Evolutionary conservation across 2,888 invertebrate genomes (phyloP).

Genomic region (Portevinia maculata): DNA sequence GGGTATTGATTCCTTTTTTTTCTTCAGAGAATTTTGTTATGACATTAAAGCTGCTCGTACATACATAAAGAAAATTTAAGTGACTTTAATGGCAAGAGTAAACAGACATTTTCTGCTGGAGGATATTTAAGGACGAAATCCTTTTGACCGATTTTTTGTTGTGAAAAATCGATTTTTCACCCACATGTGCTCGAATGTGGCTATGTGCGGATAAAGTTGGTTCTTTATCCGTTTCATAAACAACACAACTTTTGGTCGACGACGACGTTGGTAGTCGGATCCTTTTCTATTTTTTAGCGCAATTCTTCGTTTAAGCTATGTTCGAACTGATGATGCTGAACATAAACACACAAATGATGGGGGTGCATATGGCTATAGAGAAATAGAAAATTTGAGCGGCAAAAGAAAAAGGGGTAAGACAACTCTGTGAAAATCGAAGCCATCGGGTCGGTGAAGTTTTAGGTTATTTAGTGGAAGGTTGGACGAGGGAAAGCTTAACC

Average conservation of each 20-base stretch:
- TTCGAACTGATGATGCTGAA: constrained; percentile 53
- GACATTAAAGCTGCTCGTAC: constrained; percentile 49
- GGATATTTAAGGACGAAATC: constrained; percentile 58
- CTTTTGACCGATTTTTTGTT: constrained; percentile 65
- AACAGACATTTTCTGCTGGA: constrained; percentile 49
- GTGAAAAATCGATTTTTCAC: constrained; percentile 63
- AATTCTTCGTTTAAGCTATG: constrained; percentile 23
- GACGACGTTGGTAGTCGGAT: constrained; percentile 36
- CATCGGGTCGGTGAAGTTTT: constrained; percentile 64
- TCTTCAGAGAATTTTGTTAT: constrained; percentile 32
- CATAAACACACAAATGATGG: constrained; percentile 13
- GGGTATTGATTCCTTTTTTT: constrained; percentile 25
- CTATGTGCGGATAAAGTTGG: constrained; percentile 65
- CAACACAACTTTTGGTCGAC: constrained; percentile 71
- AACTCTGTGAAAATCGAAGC: constrained; percentile 60
- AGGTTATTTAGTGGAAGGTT: constrained; percentile 51
- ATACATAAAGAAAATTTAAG: constrained; percentile 43
- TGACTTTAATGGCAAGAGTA: constrained; percentile 59
- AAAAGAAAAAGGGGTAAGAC: no score
- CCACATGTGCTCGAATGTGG: constrained; percentile 40
- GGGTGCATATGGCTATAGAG: constrained; percentile 16
- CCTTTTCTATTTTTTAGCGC: constrained; percentile 43
- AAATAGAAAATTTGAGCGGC: no score
- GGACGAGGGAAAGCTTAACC: neutral
- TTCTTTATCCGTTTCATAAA: constrained; percentile 73